phyloP scores from a whole-genome alignment of 2,113 vertebrate species.

The Cinclus cinclus region DNA sequence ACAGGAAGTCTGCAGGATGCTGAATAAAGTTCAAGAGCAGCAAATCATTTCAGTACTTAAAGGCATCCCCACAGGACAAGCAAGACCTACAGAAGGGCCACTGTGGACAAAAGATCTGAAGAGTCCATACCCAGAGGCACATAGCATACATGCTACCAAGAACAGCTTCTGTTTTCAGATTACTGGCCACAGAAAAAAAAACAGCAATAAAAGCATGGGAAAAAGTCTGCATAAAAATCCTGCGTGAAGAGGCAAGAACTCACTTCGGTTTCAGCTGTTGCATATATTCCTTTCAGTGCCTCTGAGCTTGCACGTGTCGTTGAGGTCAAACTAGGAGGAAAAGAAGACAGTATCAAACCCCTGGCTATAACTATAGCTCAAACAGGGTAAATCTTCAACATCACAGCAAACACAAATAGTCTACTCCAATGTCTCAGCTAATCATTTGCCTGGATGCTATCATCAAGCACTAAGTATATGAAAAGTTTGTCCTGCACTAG shows the following conservation, averaged over 20 bases:
- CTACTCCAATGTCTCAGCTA: not conserved
- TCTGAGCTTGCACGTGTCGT: conserved; percentile 93
- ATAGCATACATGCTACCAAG: rapidly evolving
- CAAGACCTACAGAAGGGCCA: not conserved
- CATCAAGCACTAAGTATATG: not conserved
- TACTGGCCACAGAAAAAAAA: not conserved
- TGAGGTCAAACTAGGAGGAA: conserved; percentile 84
- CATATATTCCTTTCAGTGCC: conserved; percentile 84
- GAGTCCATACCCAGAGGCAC: not conserved
- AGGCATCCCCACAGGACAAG: not conserved
- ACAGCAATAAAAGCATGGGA: not conserved
- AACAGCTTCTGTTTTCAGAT: not conserved
- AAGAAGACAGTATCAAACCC: not conserved
- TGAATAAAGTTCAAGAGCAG: not conserved
- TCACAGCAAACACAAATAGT: not conserved
- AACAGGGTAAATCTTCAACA: not conserved
- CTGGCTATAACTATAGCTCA: not conserved
- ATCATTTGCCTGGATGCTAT: not conserved
- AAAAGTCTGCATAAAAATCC: not conserved
- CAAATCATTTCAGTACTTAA: not conserved
- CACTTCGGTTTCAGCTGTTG: conserved; percentile 87
- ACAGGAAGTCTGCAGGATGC: not conserved
- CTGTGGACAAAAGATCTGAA: not conserved
- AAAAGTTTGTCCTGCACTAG: not conserved
- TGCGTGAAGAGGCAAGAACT: conserved; percentile 28